phyloP scores from a whole-genome alignment of 37 sponge, comb jelly and placozoan genomes.

The Dysidea cf. avara region DNA sequence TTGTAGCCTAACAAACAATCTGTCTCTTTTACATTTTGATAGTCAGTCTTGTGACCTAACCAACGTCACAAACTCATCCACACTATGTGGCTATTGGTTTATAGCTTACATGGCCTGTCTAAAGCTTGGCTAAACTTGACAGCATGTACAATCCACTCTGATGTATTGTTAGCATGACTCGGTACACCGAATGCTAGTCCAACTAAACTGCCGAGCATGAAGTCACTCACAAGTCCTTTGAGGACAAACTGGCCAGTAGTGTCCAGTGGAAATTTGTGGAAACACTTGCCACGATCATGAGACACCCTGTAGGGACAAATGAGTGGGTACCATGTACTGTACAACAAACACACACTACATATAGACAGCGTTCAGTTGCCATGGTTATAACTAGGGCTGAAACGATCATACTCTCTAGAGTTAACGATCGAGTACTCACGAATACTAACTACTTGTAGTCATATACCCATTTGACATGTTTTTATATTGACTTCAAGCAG shows the following conservation, averaged over 20 bases:
- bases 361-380: neutral
- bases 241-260: conserved; percentile 25
- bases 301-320: conserved; percentile 50
- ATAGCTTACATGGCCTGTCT: conserved; percentile 23
- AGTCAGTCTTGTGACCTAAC: conserved; percentile 20
- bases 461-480: no score
- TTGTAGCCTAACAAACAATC: conserved; percentile 46
- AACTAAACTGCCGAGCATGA: conserved; percentile 17
- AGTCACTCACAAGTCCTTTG: conserved; percentile 50
- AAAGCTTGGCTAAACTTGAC: conserved; percentile 38
- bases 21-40: conserved; percentile 12
- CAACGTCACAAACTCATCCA: no score
- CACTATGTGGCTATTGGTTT: no score
- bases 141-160: conserved; percentile 43
- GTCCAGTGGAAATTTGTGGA: conserved; percentile 20
- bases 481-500: no score
- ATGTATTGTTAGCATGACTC: neutral
- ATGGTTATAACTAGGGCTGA: no score
- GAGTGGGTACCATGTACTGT: neutral
- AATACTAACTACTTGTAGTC: no score
- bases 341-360: conserved; percentile 7
- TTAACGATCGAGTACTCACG: no score
- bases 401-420: no score
- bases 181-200: conserved; percentile 51
- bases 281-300: conserved; percentile 64